These are phyloP conservation scores for Cerceris ruficornis DNA, from an alignment of 2,888 invertebrate species.

Conservation along the genomic window DNA sequence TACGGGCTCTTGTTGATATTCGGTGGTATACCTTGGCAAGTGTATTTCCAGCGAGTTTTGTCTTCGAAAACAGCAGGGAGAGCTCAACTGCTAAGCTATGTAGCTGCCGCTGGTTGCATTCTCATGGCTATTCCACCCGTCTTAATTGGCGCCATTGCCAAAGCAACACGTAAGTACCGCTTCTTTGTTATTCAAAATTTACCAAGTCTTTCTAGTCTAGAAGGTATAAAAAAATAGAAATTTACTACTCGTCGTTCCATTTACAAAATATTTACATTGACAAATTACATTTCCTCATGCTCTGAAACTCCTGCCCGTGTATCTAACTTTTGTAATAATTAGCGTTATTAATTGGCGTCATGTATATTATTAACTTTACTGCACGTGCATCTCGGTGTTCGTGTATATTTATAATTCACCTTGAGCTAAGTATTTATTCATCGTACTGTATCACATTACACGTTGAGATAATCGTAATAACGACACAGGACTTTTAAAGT, in stretches of 20 bases:
- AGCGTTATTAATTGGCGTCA: too few relatives aligned
- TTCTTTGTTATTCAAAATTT: neutral
- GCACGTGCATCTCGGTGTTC: neutral
- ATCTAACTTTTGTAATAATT: too few relatives aligned
- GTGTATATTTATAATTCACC: constrained; percentile 13
- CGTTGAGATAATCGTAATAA: neutral
- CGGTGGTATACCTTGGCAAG: constrained; percentile 98
- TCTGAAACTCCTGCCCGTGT: too few relatives aligned
- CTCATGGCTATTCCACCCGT: constrained; percentile 99
- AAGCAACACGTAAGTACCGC: constrained; percentile 90
- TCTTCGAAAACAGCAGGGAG: constrained; percentile 97
- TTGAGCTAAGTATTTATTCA: constrained; percentile 15
- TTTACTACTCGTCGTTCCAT: too few relatives aligned
- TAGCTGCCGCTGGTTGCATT: constrained; percentile 97
- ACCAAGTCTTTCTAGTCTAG: too few relatives aligned
- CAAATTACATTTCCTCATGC: too few relatives aligned
- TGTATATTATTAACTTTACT: too few relatives aligned
- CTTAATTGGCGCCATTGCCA: constrained; percentile 98
- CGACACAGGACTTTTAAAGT: neutral
- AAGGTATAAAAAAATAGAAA: too few relatives aligned
- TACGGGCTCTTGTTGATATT: constrained; percentile 94
- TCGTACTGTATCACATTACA: neutral
- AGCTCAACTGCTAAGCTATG: constrained; percentile 97
- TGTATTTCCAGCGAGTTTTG: constrained; percentile 98
- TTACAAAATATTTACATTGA: too few relatives aligned